Evolutionary conservation across 2,113 vertebrate species (phyloP).

Genomic region (Dasypus novemcinctus): DNA sequence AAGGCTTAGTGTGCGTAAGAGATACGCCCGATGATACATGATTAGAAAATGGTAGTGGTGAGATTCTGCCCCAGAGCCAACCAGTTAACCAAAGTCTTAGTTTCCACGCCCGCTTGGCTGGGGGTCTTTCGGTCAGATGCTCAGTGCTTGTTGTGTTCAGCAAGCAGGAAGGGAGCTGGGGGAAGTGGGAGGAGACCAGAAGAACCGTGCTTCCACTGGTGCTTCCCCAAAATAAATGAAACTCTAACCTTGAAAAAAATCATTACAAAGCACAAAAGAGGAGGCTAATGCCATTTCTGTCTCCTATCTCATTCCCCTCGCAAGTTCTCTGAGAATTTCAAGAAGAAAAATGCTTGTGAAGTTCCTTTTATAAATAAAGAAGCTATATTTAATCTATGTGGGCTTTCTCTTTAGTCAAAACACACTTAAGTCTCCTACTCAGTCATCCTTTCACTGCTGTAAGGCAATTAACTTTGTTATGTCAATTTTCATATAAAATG

Average conservation of each 20-base stretch:
- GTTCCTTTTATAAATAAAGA: not conserved
- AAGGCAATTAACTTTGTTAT: slow-evolving; percentile 60
- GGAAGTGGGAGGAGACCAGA: fast-evolving
- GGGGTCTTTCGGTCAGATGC: fast-evolving
- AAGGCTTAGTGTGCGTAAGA: not conserved
- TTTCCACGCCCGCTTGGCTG: not conserved
- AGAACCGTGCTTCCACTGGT: not conserved
- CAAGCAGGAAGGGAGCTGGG: not conserved
- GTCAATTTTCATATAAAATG: slow-evolving; percentile 48
- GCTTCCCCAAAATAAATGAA: not conserved
- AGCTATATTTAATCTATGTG: slow-evolving; percentile 49
- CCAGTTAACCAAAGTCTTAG: not conserved
- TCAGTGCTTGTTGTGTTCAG: not conserved
- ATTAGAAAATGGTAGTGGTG: not conserved
- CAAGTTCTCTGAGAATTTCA: not conserved
- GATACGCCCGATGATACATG: not conserved
- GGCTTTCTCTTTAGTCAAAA: slow-evolving; percentile 57
- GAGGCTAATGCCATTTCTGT: not conserved
- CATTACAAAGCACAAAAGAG: not conserved
- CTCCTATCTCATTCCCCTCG: not conserved
- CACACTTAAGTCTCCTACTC: slow-evolving; percentile 26
- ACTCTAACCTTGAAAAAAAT: not conserved
- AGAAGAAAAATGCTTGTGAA: not conserved
- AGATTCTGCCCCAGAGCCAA: not conserved
- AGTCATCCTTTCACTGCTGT: not conserved